Conservation (phyloP, 2,113 vertebrate genomes). For the Pelecanus crispus region DNA sequence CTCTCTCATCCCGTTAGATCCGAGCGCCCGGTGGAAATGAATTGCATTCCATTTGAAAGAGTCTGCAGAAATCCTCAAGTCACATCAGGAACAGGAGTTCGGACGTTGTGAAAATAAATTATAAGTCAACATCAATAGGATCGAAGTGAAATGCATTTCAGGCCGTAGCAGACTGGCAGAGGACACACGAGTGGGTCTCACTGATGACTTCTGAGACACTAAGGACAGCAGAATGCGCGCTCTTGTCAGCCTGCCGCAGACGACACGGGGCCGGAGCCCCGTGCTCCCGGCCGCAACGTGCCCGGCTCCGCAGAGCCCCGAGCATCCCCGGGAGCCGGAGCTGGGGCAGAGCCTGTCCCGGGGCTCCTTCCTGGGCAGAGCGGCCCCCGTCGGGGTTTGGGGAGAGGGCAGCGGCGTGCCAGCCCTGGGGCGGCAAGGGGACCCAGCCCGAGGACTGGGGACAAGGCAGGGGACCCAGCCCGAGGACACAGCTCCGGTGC, state of each 20-base stretch:
- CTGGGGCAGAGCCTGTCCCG: background rate
- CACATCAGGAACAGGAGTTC: background rate
- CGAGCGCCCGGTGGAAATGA: background rate
- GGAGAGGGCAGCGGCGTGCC: background rate
- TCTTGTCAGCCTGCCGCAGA: background rate
- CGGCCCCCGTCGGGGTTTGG: background rate
- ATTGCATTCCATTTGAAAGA: background rate
- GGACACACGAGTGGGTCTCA: fast-evolving
- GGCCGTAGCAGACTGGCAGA: background rate
- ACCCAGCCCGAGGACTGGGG: fast-evolving
- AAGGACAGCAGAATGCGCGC: background rate
- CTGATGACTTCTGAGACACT: background rate
- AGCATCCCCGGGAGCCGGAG: background rate
- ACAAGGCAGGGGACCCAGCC: background rate
- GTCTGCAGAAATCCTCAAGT: background rate
- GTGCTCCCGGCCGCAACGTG: fast-evolving
- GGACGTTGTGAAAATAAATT: background rate
- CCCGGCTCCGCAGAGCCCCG: background rate
- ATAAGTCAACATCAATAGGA: background rate
- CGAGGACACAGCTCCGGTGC: too few relatives aligned
- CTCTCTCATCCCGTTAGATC: background rate
- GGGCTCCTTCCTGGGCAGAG: background rate
- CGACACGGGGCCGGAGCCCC: fast-evolving
- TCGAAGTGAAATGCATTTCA: background rate
- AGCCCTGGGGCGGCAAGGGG: background rate